Evolutionary conservation across 2,797 vertebrate genomes (phyloP).

Genomic region (Lepus townsendii): DNA sequence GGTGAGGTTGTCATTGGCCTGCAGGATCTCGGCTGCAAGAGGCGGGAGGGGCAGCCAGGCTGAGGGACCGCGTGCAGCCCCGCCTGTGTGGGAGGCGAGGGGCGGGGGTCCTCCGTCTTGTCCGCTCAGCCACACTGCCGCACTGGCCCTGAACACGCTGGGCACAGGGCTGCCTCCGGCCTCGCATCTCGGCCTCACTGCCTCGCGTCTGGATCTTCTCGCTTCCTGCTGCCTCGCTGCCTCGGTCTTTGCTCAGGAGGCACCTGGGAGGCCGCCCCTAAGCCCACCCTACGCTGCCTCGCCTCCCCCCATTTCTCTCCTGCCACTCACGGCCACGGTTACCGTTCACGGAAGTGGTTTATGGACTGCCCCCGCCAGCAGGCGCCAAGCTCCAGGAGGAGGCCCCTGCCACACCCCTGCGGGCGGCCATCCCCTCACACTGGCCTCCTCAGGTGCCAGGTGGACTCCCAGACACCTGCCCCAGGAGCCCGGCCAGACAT

Average conservation of each 20-base stretch:
- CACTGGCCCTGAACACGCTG: background rate
- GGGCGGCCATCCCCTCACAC: background rate
- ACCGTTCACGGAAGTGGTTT: background rate
- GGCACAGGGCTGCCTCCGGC: rapidly evolving
- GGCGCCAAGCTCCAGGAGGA: background rate
- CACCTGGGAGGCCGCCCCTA: background rate
- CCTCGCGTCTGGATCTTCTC: rapidly evolving
- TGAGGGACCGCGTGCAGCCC: background rate
- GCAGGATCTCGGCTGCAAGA: slow-evolving; percentile 95
- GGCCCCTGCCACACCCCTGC: background rate
- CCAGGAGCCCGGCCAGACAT: background rate
- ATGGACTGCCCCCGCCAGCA: too few species aligned
- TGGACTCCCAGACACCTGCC: background rate
- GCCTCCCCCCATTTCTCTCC: background rate
- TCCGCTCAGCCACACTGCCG: background rate
- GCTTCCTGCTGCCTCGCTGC: background rate
- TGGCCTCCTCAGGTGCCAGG: too few species aligned
- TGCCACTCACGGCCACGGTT: rapidly evolving
- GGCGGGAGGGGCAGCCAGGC: background rate
- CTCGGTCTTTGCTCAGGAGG: background rate
- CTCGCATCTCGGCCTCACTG: background rate
- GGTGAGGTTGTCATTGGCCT: slow-evolving; percentile 98
- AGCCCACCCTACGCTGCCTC: rapidly evolving
- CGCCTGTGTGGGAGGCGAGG: rapidly evolving
- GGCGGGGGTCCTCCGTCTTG: rapidly evolving